Percentiles rank a stretch among this genome's conserved stretches.
Conservation (phyloP, 2,113 vertebrate species). For the Xenus cinereus region DNA sequence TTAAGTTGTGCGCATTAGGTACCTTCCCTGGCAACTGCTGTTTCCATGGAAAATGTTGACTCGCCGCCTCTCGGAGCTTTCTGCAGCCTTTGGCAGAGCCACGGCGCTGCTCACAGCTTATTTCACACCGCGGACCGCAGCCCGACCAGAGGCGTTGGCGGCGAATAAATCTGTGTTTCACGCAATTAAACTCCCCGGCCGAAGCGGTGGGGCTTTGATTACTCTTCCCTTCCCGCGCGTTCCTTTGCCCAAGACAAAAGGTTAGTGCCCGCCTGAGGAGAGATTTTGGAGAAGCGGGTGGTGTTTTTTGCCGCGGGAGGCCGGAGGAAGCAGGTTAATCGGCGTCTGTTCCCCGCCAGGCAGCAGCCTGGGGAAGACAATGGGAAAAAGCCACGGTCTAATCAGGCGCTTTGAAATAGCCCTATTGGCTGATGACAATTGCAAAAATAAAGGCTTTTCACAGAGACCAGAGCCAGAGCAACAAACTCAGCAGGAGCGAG, state of each 20-base stretch:
- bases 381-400: neutral
- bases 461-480: neutral
- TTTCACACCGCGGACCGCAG: neutral
- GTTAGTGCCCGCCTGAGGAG: neutral
- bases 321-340: neutral
- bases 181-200: neutral
- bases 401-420: neutral
- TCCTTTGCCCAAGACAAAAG: neutral
- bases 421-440: neutral
- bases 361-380: neutral
- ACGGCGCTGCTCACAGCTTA: accelerated
- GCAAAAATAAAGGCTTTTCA: neutral
- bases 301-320: neutral
- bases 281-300: neutral
- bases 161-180: neutral
- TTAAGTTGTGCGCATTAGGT: neutral
- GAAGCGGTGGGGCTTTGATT: accelerated
- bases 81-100: neutral
- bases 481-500: neutral
- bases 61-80: neutral
- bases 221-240: neutral
- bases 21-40: slow-evolving; percentile 12
- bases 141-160: accelerated
- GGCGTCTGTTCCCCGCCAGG: neutral
- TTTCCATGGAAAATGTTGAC: slow-evolving; percentile 17